phyloP scores from a whole-genome alignment of 2,113 vertebrate species.

The Podarcis muralis region DNA sequence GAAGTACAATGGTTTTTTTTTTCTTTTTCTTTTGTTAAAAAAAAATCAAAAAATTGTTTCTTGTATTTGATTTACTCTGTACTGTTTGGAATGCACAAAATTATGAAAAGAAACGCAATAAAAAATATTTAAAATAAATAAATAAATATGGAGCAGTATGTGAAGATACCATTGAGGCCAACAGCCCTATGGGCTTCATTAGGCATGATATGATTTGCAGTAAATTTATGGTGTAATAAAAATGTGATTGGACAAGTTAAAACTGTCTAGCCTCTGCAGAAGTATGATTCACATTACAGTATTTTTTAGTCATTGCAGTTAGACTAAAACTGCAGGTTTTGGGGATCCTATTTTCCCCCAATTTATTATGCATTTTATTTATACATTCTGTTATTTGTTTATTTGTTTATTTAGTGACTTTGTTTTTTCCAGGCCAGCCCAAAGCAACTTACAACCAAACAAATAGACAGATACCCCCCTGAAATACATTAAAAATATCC shows the following conservation, averaged over 20 bases:
- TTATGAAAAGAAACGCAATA: too few relatives aligned
- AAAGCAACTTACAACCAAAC: background rate
- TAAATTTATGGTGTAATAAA: conserved; percentile 59
- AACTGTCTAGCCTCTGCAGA: conserved; percentile 45
- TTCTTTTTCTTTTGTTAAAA: too few relatives aligned
- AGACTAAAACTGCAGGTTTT: conserved; percentile 15
- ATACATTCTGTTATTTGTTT: conserved; percentile 35
- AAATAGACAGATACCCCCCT: too few relatives aligned
- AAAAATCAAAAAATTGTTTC: too few relatives aligned
- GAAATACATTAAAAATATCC: too few relatives aligned
- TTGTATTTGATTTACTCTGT: too few relatives aligned
- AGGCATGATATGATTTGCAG: conserved; percentile 42
- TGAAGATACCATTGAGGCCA: conserved; percentile 22
- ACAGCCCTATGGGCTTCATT: conserved; percentile 54
- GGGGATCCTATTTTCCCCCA: background rate
- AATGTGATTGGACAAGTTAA: conserved; percentile 52
- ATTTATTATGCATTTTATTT: conserved; percentile 12
- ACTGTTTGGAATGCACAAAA: too few relatives aligned
- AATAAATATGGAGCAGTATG: conserved; percentile 36
- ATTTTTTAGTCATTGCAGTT: conserved; percentile 18
- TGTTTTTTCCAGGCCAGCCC: background rate
- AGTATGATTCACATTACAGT: conserved; percentile 33
- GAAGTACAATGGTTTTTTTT: too few relatives aligned
- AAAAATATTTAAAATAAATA: too few relatives aligned
- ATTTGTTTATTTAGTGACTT: background rate